Conservation (phyloP, 2,888 invertebrate genomes). For the Chrysodeixis includens region DNA sequence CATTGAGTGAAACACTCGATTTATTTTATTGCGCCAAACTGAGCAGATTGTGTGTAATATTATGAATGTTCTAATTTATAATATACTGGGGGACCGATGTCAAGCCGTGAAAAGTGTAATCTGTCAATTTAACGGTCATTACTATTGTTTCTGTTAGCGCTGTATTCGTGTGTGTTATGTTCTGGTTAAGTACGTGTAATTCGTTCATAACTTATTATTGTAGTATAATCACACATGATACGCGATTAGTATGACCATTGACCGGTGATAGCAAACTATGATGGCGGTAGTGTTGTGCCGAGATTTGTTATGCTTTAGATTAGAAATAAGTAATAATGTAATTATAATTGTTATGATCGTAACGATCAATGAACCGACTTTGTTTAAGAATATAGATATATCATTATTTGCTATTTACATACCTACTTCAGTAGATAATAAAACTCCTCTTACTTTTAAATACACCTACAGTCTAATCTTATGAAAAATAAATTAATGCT, state of each 20-base stretch:
- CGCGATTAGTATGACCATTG: neutral
- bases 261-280: neutral
- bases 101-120: slow-evolving; percentile 32
- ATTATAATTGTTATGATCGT: too few species aligned
- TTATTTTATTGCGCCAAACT: neutral
- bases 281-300: too few species aligned
- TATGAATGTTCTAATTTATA: neutral
- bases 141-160: slow-evolving; percentile 38
- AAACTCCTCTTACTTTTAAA: too few species aligned
- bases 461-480: too few species aligned
- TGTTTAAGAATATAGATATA: too few species aligned
- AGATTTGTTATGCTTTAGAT: too few species aligned
- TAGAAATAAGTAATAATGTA: too few species aligned
- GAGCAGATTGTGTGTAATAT: neutral
- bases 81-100: neutral
- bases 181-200: slow-evolving; percentile 15
- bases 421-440: too few species aligned
- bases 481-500: too few species aligned
- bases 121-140: slow-evolving; percentile 38
- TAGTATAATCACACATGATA: neutral
- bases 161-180: slow-evolving; percentile 36
- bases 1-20: neutral
- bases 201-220: slow-evolving; percentile 3
- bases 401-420: too few species aligned
- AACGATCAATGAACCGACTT: too few species aligned